Evolutionary conservation across 1,140 invertebrate species (phyloP), one percentile per base, ranked within the genome.

Genomic region (Drepana arcuata): DNA sequence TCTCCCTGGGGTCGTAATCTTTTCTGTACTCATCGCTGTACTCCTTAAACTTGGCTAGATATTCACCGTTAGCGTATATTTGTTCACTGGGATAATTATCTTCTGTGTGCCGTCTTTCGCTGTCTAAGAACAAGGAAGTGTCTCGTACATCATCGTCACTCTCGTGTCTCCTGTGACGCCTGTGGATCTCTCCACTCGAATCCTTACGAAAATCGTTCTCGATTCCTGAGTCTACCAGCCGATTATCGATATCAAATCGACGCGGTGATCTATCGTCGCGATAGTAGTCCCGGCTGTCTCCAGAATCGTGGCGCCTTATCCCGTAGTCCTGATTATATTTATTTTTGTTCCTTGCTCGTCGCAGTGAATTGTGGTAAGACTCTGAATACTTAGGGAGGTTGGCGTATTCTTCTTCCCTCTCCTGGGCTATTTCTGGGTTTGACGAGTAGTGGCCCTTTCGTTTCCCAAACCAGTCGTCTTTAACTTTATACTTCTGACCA

Each of bases 191-290:
- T 29, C 66, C 89, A 43, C 87, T 90, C 2, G 90, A 90, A 48
- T 92, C 90, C 13, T 90, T 85, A 24, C 90, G 84, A 48, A 91
- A 91, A 52, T 93, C 91, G 48, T 92, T 92, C 63, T 92, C 91
- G 35, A 92, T 93, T 0, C 91, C 91, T 1, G 91, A 93, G 74
- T 93, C 91, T 2, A 89, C 90, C 12, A 90, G 77, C 16, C 88
- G 84, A 48, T 89, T 89, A 39, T 89, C 88, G 38, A 80, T 84
- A 27, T 84, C 81, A 43, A 68, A 80, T 48, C 78, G 74, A 40
- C 65, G 72, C 30, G 66, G 85, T 41, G 70, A 77, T 54, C 64
- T 78, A 37, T 73, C 74, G 30, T 70, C 73, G 31, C 73, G 68
- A 44, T 73, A 87, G 35, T 74, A 85, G 57, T 77, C 81, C 32